Evolutionary conservation across 2,113 vertebrate genomes (phyloP).

Genomic region (Apodemus speciosus): DNA sequence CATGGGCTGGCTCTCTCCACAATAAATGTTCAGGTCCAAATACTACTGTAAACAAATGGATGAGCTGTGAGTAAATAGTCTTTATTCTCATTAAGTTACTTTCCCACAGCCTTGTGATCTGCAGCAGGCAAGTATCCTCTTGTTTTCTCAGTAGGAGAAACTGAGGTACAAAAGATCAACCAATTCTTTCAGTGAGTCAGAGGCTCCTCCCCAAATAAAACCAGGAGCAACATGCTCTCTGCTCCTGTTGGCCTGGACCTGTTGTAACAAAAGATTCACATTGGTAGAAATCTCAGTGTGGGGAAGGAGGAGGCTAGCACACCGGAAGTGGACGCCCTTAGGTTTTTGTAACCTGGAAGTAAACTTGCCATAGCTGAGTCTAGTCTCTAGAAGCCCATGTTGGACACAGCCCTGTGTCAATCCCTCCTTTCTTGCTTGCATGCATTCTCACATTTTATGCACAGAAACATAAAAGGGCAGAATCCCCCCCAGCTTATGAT

Average conservation of each 20-base stretch:
- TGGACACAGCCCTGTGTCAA: not conserved
- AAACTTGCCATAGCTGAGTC: fast-evolving
- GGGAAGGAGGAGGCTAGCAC: not conserved
- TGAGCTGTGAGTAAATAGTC: not conserved
- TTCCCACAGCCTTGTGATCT: constrained; percentile 49
- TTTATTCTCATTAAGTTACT: not conserved
- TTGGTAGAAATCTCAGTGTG: not conserved
- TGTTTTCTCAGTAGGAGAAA: constrained; percentile 62
- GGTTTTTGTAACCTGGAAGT: not conserved
- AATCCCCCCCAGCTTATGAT: not conserved
- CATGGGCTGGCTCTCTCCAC: not conserved
- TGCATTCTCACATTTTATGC: not conserved
- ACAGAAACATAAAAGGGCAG: not conserved
- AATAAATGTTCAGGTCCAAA: constrained; percentile 1
- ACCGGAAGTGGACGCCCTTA: not conserved
- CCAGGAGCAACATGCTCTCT: not conserved
- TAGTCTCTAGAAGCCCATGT: not conserved
- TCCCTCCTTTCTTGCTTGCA: not conserved
- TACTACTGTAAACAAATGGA: not conserved
- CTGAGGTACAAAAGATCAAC: constrained; percentile 60
- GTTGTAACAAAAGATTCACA: constrained; percentile 23
- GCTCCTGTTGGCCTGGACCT: not conserved
- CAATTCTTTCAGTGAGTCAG: constrained; percentile 59
- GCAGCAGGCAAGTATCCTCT: constrained; percentile 35
- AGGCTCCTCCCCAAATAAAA: constrained; percentile 48